Percentiles rank a stretch among this genome's conserved stretches.
phyloP scores from a whole-genome alignment of 2,797 vertebrate genomes.

The Takifugu rubripes region DNA sequence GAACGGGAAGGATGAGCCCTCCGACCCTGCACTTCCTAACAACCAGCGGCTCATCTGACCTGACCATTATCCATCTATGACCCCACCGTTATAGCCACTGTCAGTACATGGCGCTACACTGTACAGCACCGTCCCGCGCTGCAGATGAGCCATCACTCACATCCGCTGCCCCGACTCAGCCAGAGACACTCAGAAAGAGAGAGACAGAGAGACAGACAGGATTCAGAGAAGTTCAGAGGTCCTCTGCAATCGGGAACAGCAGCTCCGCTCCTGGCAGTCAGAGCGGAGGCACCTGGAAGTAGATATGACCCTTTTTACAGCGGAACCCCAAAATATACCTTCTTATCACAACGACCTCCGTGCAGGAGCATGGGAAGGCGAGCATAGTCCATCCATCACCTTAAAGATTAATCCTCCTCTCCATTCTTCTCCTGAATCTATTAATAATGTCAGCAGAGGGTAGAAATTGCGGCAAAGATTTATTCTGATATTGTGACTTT shows the following conservation, averaged over 20 bases:
- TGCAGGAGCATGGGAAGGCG: constrained; percentile 75
- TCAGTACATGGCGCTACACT: constrained; percentile 36
- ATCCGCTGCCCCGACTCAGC: constrained; percentile 37
- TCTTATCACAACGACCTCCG: constrained; percentile 79
- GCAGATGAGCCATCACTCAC: constrained; percentile 41
- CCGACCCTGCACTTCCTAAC: constrained; percentile 60
- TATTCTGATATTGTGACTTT: constrained; percentile 78
- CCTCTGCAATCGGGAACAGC: constrained; percentile 64
- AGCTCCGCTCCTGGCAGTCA: constrained; percentile 68
- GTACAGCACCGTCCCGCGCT: constrained; percentile 29
- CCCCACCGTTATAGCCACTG: constrained; percentile 55
- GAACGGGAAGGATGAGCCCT: constrained; percentile 55
- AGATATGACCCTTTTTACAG: constrained; percentile 75
- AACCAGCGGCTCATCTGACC: constrained; percentile 54
- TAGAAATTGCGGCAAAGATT: constrained; percentile 71
- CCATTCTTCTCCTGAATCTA: constrained; percentile 75
- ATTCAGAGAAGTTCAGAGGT: constrained; percentile 62
- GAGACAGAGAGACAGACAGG: constrained; percentile 39
- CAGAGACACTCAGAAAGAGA: constrained; percentile 6
- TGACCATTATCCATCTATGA: constrained; percentile 60
- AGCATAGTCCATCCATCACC: constrained; percentile 75
- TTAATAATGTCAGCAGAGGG: constrained; percentile 73
- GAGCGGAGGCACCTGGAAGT: constrained; percentile 72
- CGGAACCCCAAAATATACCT: constrained; percentile 73
- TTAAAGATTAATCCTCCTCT: constrained; percentile 77